phyloP scores from a whole-genome alignment of 2,888 invertebrate species.

The Amblyjoppa fuscipennis region DNA sequence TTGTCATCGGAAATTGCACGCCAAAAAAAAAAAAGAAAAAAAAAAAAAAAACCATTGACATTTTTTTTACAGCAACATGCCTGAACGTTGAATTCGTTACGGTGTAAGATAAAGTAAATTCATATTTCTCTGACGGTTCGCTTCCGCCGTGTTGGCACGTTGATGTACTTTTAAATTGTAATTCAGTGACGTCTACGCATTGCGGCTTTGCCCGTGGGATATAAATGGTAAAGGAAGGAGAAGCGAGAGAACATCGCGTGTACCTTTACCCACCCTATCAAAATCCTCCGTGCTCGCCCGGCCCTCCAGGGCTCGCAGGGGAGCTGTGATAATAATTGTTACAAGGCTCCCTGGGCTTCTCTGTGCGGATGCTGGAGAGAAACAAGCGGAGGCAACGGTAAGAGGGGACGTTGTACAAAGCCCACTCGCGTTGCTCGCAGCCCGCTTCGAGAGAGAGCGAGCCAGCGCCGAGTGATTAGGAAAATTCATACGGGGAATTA shows the following conservation, averaged over 20 bases:
- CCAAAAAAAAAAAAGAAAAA: neutral
- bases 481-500: constrained; percentile 69
- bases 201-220: constrained; percentile 34
- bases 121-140: constrained; percentile 7
- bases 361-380: constrained; percentile 25
- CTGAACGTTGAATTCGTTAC: neutral
- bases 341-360: constrained; percentile 59
- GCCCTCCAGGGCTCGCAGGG: constrained; percentile 33
- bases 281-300: neutral
- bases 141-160: neutral
- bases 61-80: neutral
- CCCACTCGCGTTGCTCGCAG: constrained; percentile 34
- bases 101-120: neutral
- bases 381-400: constrained; percentile 32
- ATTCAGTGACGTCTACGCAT: constrained; percentile 22
- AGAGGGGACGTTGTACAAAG: constrained; percentile 31
- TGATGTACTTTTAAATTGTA: constrained; percentile 26
- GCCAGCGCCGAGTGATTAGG: constrained; percentile 65
- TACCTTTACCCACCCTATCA: neutral
- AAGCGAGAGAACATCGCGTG: constrained; percentile 2
- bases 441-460: constrained; percentile 19
- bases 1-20: neutral
- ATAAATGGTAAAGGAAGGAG: constrained; percentile 17
- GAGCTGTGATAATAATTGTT: constrained; percentile 71
- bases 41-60: neutral